These are phyloP conservation scores for Pterostichus niger DNA, from an alignment of 2,888 invertebrate genomes.

Conservation along the genomic window DNA sequence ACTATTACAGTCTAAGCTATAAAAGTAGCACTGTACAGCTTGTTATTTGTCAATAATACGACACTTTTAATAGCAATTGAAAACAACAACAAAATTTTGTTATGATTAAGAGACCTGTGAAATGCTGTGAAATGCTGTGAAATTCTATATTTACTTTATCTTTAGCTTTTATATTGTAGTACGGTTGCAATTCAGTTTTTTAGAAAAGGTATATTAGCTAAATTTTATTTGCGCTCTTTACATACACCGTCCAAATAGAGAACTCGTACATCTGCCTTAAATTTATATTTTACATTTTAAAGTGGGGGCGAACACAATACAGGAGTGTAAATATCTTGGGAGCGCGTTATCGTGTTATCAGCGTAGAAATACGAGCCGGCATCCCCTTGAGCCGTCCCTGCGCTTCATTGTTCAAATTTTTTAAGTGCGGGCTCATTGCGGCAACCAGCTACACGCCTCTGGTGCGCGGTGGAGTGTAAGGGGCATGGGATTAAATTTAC, in stretches of 20 bases:
- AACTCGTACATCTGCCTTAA: constrained; percentile 39
- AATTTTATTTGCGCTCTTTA: not conserved
- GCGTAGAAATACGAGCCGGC: constrained; percentile 20
- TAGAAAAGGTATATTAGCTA: too few relatives aligned
- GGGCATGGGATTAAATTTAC: constrained; percentile 30
- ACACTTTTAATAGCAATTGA: too few relatives aligned
- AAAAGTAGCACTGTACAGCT: too few relatives aligned
- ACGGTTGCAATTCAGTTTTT: too few relatives aligned
- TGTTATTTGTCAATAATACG: too few relatives aligned
- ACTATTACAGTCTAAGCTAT: too few relatives aligned
- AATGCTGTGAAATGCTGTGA: too few relatives aligned
- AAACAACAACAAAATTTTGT: too few relatives aligned
- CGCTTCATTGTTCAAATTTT: constrained; percentile 39
- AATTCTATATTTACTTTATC: too few relatives aligned
- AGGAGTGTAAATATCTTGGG: constrained; percentile 35
- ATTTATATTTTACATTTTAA: constrained; percentile 22
- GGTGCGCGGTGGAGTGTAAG: not conserved
- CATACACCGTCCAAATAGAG: not conserved
- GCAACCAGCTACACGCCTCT: not conserved
- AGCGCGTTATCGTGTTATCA: constrained; percentile 45
- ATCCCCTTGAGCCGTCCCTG: constrained; percentile 26
- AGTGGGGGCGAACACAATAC: constrained; percentile 29
- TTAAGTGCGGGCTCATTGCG: constrained; percentile 45
- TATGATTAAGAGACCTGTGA: too few relatives aligned
- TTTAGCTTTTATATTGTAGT: too few relatives aligned